Evolutionary conservation across 2,888 invertebrate species (phyloP).

Genomic region (Oxyteleia sp.): DNA sequence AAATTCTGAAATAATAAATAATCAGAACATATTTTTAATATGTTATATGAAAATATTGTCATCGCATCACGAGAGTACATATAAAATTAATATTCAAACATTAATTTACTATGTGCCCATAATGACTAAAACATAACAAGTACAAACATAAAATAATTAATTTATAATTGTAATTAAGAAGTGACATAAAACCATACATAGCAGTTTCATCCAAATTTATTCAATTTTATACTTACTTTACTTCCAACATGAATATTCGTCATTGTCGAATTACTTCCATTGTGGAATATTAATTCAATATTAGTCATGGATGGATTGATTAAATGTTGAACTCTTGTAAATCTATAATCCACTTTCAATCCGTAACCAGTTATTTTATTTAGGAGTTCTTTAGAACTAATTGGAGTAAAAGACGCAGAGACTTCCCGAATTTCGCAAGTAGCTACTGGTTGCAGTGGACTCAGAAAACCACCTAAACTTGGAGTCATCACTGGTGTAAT

Average conservation of each 20-base stretch:
- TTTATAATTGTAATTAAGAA: no score
- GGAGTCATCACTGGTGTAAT: slow-evolving; percentile 94
- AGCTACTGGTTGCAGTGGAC: slow-evolving; percentile 88
- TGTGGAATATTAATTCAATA: slow-evolving; percentile 93
- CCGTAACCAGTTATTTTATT: slow-evolving; percentile 92
- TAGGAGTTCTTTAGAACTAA: slow-evolving; percentile 90
- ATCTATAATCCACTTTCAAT: slow-evolving; percentile 90
- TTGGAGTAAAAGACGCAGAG: slow-evolving; percentile 89
- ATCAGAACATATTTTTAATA: no score
- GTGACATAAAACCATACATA: no score
- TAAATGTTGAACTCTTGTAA: slow-evolving; percentile 93
- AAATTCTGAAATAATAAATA: slow-evolving; percentile 88
- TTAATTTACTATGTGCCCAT: no score
- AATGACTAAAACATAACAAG: no score
- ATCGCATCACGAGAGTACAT: no score
- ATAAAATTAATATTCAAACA: no score
- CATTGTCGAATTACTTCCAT: slow-evolving; percentile 91
- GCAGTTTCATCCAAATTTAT: neutral
- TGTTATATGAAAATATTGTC: no score
- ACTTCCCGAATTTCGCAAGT: slow-evolving; percentile 88
- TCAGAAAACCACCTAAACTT: slow-evolving; percentile 93
- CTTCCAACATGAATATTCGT: slow-evolving; percentile 91
- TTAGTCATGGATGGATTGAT: slow-evolving; percentile 94
- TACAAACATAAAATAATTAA: no score
- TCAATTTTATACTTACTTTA: slow-evolving; percentile 89